A percentile compares a stretch with the other conserved stretches of the same genome.
Evolutionary conservation across 1,140 invertebrate species (phyloP).

Genomic region (Drosophila prosaltans): DNA sequence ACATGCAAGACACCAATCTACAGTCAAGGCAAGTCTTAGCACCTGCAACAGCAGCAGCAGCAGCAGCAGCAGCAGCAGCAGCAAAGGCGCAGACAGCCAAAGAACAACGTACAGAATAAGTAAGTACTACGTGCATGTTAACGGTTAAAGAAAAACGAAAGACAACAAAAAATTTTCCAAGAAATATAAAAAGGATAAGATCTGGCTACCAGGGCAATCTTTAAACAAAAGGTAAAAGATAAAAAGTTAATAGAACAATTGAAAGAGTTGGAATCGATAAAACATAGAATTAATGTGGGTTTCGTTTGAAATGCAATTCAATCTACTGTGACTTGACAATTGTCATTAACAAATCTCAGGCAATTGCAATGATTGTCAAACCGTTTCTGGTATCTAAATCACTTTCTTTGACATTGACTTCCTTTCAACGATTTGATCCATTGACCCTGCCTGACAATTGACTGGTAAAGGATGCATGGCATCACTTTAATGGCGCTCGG

Average conservation of each 20-base stretch:
- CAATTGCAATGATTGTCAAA: too few relatives aligned
- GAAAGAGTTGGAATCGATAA: neutral
- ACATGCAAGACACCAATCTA: conserved; percentile 29
- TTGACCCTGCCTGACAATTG: conserved; percentile 45
- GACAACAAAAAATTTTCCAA: conserved; percentile 23
- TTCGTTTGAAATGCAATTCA: neutral
- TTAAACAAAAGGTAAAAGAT: conserved; percentile 17
- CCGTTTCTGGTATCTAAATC: too few relatives aligned
- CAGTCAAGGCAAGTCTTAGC: conserved; percentile 59
- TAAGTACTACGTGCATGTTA: conserved; percentile 59
- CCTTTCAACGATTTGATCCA: conserved; percentile 28
- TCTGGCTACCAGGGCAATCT: conserved; percentile 37
- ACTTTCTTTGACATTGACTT: conserved; percentile 3
- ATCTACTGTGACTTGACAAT: too few relatives aligned
- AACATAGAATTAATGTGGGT: neutral
- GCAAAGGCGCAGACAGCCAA: conserved; percentile 49
- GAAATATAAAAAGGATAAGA: neutral
- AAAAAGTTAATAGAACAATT: neutral
- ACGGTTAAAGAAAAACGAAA: conserved; percentile 27
- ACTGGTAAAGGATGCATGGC: conserved; percentile 16
- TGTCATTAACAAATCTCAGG: too few relatives aligned
- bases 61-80: conserved; percentile 57
- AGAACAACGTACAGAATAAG: conserved; percentile 69
- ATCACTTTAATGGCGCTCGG: neutral
- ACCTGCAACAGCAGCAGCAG: conserved; percentile 44